A percentile compares a stretch with the other conserved stretches of the same genome.
phyloP scores from a whole-genome alignment of 64 coral and sea anemone species.

The Stichodactyla mertensii region DNA sequence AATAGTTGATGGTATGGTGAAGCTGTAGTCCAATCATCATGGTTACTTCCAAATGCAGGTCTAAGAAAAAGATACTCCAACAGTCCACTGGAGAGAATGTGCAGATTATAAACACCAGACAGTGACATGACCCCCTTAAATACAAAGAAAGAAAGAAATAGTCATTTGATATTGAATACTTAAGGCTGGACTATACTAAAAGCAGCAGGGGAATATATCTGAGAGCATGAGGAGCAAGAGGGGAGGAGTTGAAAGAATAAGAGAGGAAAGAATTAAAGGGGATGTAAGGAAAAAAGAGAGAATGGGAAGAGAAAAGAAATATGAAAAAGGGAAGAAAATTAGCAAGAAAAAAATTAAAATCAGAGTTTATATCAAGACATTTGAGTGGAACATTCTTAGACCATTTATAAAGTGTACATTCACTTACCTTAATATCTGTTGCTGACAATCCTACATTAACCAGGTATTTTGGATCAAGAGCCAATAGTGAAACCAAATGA shows the following conservation, averaged over 20 bases:
- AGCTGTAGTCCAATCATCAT: slow-evolving; percentile 7
- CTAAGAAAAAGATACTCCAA: slow-evolving; percentile 32
- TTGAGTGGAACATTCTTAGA: too few relatives aligned
- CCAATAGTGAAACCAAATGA: slow-evolving; percentile 36
- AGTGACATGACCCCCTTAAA: slow-evolving; percentile 52
- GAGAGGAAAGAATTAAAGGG: not conserved
- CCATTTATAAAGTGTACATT: too few relatives aligned
- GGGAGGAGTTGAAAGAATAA: not conserved
- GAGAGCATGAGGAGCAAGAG: too few relatives aligned
- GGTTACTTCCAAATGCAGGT: slow-evolving; percentile 41
- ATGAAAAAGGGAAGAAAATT: not conserved
- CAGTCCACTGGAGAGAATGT: slow-evolving; percentile 32
- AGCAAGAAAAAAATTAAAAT: not conserved
- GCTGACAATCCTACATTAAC: slow-evolving; percentile 14
- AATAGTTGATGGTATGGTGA: slow-evolving; percentile 45
- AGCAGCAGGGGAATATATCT: too few relatives aligned
- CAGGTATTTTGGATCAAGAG: slow-evolving; percentile 24
- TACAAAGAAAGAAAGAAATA: not conserved
- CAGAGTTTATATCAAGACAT: too few relatives aligned
- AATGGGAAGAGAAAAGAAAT: not conserved
- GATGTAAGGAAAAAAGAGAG: not conserved
- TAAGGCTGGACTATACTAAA: too few relatives aligned
- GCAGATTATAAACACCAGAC: slow-evolving; percentile 54
- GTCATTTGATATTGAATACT: not conserved
- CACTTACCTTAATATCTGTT: slow-evolving; percentile 51